Conservation (phyloP, 2,888 invertebrate species). For the Lithophane semibrunnea region DNA sequence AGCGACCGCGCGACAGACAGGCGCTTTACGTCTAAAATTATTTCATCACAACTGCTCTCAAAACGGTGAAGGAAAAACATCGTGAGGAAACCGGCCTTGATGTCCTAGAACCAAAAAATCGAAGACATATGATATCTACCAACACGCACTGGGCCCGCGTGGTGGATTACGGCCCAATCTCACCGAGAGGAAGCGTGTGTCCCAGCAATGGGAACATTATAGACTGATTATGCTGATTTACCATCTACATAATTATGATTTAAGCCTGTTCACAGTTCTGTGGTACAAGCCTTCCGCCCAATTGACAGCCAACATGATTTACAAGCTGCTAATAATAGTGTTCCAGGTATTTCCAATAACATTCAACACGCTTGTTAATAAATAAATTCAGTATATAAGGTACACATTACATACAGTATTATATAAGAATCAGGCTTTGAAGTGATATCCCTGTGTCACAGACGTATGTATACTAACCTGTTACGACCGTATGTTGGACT, state of each 20-base stretch:
- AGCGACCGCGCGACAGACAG: too few species aligned
- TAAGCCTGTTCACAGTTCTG: neutral
- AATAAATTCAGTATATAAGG: neutral
- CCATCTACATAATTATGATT: neutral
- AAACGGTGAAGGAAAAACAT: too few species aligned
- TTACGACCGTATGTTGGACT: neutral
- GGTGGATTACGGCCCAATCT: too few species aligned
- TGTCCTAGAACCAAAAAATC: too few species aligned
- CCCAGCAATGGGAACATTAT: too few species aligned
- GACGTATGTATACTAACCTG: neutral
- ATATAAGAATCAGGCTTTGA: slow-evolving; percentile 16
- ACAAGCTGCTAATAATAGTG: slow-evolving; percentile 7
- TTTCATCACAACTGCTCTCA: too few species aligned
- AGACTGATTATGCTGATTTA: too few species aligned
- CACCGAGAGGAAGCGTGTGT: too few species aligned
- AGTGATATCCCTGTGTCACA: slow-evolving; percentile 2
- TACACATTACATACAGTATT: neutral
- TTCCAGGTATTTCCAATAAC: slow-evolving; percentile 38
- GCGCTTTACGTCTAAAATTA: too few species aligned
- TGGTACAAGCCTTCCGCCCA: neutral
- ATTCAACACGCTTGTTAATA: slow-evolving; percentile 24
- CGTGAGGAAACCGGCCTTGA: too few species aligned
- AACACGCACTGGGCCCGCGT: too few species aligned
- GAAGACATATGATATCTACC: too few species aligned
- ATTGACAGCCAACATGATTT: slow-evolving; percentile 23